Evolutionary conservation across 2,888 invertebrate genomes (phyloP).

Genomic region (Pammene aurita): DNA sequence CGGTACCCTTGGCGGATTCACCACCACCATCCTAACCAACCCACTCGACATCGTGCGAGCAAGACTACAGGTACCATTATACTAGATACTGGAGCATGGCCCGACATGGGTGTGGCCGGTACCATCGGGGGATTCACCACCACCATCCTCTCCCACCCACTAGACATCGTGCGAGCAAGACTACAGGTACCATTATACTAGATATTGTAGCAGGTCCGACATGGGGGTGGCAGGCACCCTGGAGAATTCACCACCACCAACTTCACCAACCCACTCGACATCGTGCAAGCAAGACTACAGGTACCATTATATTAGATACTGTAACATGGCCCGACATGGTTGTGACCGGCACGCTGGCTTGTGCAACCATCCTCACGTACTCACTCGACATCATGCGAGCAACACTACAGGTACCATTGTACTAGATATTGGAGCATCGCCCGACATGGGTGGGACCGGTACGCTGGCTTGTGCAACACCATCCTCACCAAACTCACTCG

Average conservation of each 20-base stretch:
- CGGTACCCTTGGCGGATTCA: constrained; percentile 96
- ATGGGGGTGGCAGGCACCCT: constrained; percentile 78
- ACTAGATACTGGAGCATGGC: not conserved
- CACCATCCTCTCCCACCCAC: constrained; percentile 96
- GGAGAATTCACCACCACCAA: constrained; percentile 97
- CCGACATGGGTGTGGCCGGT: too few relatives aligned
- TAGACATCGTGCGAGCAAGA: constrained; percentile 96
- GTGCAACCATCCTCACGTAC: too few relatives aligned
- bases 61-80: constrained; percentile 91
- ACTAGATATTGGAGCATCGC: too few relatives aligned
- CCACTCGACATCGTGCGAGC: constrained; percentile 97
- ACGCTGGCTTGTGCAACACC: constrained; percentile 96
- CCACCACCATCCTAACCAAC: constrained; percentile 97
- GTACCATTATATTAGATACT: too few relatives aligned
- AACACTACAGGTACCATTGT: too few relatives aligned
- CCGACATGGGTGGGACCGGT: too few relatives aligned
- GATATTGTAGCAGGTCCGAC: not conserved
- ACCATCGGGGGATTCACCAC: constrained; percentile 96
- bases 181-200: constrained; percentile 88
- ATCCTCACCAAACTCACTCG: constrained; percentile 97
- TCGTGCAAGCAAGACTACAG: constrained; percentile 95
- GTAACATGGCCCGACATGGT: too few relatives aligned
- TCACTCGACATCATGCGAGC: too few relatives aligned
- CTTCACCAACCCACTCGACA: constrained; percentile 97
- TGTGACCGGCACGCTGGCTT: too few relatives aligned